Percentiles rank a stretch among this genome's conserved stretches.
Evolutionary conservation across 2,888 invertebrate genomes (phyloP).

Genomic region (Phrixothrix hirtus): DNA sequence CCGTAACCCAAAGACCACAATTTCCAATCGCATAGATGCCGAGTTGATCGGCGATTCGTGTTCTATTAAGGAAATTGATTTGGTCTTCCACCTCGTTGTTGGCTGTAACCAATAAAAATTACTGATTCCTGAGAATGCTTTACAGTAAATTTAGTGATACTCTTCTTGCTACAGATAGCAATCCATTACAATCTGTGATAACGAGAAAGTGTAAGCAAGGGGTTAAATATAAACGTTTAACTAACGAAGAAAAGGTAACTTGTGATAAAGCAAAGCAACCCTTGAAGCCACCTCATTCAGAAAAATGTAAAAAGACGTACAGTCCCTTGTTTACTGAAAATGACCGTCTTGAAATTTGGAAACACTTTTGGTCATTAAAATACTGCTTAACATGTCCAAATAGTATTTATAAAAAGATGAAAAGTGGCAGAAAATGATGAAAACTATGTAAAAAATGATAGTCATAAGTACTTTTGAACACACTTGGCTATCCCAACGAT

Average conservation of each 20-base stretch:
- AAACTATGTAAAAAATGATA: neutral
- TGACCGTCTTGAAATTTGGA: neutral
- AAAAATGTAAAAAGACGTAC: neutral
- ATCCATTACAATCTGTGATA: too few relatives aligned
- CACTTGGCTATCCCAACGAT: conserved; percentile 24
- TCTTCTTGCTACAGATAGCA: too few relatives aligned
- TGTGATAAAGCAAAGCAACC: neutral
- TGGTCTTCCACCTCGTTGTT: too few relatives aligned
- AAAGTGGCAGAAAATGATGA: neutral
- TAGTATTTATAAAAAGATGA: neutral
- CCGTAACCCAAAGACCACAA: too few relatives aligned
- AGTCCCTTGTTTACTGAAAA: neutral
- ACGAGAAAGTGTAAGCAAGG: too few relatives aligned
- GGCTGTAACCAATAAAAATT: too few relatives aligned
- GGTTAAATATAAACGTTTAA: too few relatives aligned
- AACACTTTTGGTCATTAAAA: neutral
- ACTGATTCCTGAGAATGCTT: too few relatives aligned
- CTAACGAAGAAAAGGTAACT: neutral
- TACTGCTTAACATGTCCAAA: neutral
- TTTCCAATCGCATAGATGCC: too few relatives aligned
- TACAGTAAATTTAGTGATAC: too few relatives aligned
- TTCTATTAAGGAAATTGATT: too few relatives aligned
- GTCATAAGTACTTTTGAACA: conserved; percentile 11
- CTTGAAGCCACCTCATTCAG: neutral
- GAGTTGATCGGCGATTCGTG: too few relatives aligned